Percentiles rank a stretch among this genome's conserved stretches.
Evolutionary conservation across 2,888 invertebrate genomes (phyloP).

Genomic region (Cheilosia grossa): DNA sequence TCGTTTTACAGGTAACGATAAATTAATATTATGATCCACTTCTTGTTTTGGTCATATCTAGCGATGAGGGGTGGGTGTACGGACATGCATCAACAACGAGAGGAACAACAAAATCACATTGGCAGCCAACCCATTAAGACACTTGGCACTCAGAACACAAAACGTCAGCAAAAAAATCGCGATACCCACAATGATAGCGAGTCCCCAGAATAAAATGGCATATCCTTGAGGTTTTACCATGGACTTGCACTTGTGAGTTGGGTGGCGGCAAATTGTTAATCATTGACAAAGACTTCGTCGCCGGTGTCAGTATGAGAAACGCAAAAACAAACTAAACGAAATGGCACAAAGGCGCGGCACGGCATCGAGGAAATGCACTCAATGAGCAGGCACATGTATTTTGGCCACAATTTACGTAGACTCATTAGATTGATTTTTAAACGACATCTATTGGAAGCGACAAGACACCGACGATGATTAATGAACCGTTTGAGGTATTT

Average conservation of each 20-base stretch:
- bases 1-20: conserved; percentile 41
- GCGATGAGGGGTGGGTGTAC: conserved; percentile 6
- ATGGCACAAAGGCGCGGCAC: conserved; percentile 15
- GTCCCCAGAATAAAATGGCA: conserved; percentile 14
- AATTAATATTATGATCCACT: conserved; percentile 31
- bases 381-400: conserved; percentile 4
- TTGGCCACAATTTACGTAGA: conserved; percentile 20
- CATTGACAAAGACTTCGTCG: conserved; percentile 45
- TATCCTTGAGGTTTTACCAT: conserved; percentile 66
- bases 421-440: conserved; percentile 56
- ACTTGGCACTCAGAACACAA: conserved; percentile 51
- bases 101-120: conserved; percentile 28
- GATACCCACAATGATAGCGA: conserved; percentile 20
- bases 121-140: conserved; percentile 31
- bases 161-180: conserved; percentile 41
- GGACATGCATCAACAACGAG: conserved; percentile 15
- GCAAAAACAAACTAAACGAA: conserved; percentile 8
- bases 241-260: conserved; percentile 64
- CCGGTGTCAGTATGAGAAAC: conserved; percentile 13
- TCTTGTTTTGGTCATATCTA: conserved; percentile 58
- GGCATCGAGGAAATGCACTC: conserved; percentile 38
- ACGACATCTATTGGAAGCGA: conserved; percentile 38
- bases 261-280: conserved; percentile 50
- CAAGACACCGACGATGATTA: conserved; percentile 55
- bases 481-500: conserved; percentile 13